Conservation (phyloP, 2,797 vertebrate genomes). For the Helicolenus hilgendorfi region DNA sequence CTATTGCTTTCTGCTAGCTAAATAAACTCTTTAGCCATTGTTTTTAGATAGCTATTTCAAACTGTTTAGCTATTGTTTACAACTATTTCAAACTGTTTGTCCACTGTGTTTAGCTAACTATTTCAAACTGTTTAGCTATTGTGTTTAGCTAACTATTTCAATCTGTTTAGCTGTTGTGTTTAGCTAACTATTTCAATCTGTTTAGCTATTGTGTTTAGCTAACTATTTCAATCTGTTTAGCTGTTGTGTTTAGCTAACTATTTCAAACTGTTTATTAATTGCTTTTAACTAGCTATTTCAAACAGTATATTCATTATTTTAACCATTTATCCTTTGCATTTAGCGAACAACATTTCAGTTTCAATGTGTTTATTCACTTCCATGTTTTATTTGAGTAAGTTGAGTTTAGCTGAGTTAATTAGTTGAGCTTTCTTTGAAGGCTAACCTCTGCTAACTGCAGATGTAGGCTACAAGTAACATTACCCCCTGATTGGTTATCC, state of each 20-base stretch:
- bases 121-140: too few relatives aligned
- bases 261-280: neutral
- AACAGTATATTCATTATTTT: too few relatives aligned
- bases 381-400: neutral
- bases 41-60: too few relatives aligned
- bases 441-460: neutral
- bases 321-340: neutral
- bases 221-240: too few relatives aligned
- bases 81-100: too few relatives aligned
- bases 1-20: too few relatives aligned
- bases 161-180: neutral
- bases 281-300: too few relatives aligned
- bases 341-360: neutral
- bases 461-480: neutral
- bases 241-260: neutral
- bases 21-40: accelerated
- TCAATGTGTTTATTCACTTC: neutral
- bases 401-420: neutral
- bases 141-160: neutral
- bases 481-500: neutral
- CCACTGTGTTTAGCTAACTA: too few relatives aligned
- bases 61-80: too few relatives aligned
- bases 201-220: too few relatives aligned
- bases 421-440: neutral
- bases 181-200: too few relatives aligned